Percentiles rank a stretch among this genome's conserved stretches.
These are phyloP conservation scores for Tragelaphus eurycerus DNA, from an alignment of 2,797 vertebrate species.

Conservation along the genomic window DNA sequence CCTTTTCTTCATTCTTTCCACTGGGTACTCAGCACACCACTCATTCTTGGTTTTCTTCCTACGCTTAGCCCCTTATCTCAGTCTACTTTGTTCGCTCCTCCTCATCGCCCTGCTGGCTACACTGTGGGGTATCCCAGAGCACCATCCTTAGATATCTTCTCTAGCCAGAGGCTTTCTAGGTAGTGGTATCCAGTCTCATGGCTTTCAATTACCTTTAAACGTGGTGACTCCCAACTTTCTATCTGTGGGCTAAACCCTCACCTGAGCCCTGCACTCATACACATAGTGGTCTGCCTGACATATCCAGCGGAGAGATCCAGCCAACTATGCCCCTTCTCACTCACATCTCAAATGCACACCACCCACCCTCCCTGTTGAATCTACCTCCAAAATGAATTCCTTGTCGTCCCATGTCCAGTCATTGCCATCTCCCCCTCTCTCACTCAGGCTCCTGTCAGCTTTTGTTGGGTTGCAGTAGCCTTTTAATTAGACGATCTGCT, in stretches of 20 bases:
- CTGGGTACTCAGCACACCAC: rapidly evolving
- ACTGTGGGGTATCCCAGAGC: rapidly evolving
- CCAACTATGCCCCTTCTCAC: background rate
- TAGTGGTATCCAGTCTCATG: background rate
- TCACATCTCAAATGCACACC: background rate
- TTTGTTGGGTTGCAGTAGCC: background rate
- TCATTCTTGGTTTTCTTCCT: background rate
- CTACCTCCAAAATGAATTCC: background rate
- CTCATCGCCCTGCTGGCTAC: background rate
- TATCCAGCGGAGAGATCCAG: background rate
- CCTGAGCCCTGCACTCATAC: background rate
- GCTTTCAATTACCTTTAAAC: background rate
- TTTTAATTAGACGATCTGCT: background rate
- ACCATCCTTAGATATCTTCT: background rate
- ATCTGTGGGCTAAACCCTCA: background rate
- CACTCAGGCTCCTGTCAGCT: background rate
- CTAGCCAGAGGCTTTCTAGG: background rate
- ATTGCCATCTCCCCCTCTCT: background rate
- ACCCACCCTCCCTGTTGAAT: background rate
- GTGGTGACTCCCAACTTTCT: background rate
- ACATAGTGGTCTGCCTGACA: rapidly evolving
- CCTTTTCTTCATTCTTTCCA: background rate
- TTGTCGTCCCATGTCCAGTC: background rate
- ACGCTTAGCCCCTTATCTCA: rapidly evolving
- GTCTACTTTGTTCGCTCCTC: background rate